These are phyloP conservation scores for Mesitornis unicolor DNA, from an alignment of 2,113 vertebrate genomes.

Conservation along the genomic window DNA sequence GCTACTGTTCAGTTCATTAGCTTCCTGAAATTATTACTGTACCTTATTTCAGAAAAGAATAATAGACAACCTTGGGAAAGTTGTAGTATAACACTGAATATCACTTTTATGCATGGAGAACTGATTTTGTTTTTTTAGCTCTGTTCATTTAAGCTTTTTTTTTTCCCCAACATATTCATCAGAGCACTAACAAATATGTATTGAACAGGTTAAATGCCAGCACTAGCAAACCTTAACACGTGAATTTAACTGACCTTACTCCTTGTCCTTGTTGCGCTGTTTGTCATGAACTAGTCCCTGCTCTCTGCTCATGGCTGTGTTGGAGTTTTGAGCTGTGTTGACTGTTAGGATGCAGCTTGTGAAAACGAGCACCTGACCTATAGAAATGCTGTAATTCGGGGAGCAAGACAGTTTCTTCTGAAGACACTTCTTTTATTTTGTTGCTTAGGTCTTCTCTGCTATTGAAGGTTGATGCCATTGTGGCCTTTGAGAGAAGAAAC, in stretches of 20 bases:
- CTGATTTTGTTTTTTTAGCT: not conserved
- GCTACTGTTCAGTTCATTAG: constrained; percentile 40
- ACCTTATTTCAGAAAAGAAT: constrained; percentile 50
- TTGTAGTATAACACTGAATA: not conserved
- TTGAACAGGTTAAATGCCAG: not conserved
- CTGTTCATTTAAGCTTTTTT: not conserved
- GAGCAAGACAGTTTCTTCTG: not conserved
- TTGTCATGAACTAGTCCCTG: not conserved
- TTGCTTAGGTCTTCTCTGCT: not conserved
- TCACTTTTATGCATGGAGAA: not conserved
- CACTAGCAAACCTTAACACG: not conserved
- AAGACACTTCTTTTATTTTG: not conserved
- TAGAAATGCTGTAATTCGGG: not conserved
- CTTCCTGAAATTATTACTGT: constrained; percentile 57
- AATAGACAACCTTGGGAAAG: constrained; percentile 46
- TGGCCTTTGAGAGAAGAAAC: not conserved
- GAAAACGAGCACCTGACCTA: not conserved
- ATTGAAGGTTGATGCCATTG: not conserved
- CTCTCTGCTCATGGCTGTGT: not conserved
- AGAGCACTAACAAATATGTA: not conserved
- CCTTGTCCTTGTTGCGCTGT: not conserved
- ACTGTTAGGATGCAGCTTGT: not conserved
- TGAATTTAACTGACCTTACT: not conserved
- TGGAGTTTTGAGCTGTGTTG: not conserved
- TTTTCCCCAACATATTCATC: not conserved